A percentile compares a stretch with the other conserved stretches of the same genome.
Conservation (phyloP, 2,888 invertebrate genomes). For the Eupithecia dodoneata region DNA sequence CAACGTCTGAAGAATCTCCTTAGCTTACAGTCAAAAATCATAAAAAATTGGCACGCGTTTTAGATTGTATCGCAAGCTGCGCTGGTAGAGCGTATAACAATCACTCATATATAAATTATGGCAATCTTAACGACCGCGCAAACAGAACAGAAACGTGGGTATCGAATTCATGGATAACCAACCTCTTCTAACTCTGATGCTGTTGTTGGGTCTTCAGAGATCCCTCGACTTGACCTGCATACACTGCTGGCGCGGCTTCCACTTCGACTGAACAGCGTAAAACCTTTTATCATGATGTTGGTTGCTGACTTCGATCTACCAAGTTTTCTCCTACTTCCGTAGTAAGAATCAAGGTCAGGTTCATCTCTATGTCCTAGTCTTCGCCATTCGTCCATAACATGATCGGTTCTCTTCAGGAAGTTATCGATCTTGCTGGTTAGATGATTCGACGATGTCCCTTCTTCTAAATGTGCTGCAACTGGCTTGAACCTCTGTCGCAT, state of each 20-base stretch:
- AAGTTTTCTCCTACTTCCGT: slow-evolving; percentile 69
- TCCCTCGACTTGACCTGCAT: slow-evolving; percentile 79
- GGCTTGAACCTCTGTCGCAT: slow-evolving; percentile 88
- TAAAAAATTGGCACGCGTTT: slow-evolving; percentile 74
- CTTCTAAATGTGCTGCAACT: slow-evolving; percentile 90
- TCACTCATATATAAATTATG: slow-evolving; percentile 63
- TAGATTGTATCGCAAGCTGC: slow-evolving; percentile 61
- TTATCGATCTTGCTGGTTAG: slow-evolving; percentile 90
- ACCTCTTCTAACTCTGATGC: slow-evolving; percentile 88
- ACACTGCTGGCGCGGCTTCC: slow-evolving; percentile 84
- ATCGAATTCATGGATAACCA: slow-evolving; percentile 46
- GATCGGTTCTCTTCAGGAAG: slow-evolving; percentile 92
- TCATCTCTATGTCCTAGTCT: slow-evolving; percentile 86
- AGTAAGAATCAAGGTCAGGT: slow-evolving; percentile 64
- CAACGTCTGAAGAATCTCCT: slow-evolving; percentile 63
- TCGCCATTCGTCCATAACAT: slow-evolving; percentile 94
- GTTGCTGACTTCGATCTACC: slow-evolving; percentile 90
- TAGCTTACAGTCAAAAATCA: slow-evolving; percentile 68
- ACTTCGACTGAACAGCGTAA: slow-evolving; percentile 86
- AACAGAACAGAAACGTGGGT: slow-evolving; percentile 44
- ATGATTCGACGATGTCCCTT: slow-evolving; percentile 90
- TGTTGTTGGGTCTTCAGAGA: slow-evolving; percentile 86
- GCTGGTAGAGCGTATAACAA: slow-evolving; percentile 56
- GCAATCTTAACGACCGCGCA: slow-evolving; percentile 54
- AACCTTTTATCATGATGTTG: slow-evolving; percentile 93